Percentiles rank a stretch among this genome's conserved stretches.
Evolutionary conservation across 2,113 vertebrate genomes (phyloP).

Genomic region (Embiotoca jacksoni): DNA sequence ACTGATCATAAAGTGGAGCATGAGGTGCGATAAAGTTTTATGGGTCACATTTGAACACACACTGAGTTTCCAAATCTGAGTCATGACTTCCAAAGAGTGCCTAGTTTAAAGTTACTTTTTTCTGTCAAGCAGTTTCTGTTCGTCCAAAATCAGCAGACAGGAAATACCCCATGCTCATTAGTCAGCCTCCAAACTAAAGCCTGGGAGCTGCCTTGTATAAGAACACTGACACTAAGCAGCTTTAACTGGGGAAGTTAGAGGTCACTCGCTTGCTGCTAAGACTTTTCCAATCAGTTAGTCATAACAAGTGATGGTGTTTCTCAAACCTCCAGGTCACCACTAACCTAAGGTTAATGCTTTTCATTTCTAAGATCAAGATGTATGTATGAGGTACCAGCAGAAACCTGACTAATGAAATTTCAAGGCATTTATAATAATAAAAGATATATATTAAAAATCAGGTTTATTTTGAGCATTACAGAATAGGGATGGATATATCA

Average conservation of each 20-base stretch:
- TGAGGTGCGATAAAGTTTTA: slow-evolving; percentile 18
- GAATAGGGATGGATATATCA: no score
- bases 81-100: slow-evolving; percentile 6
- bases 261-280: slow-evolving; percentile 6
- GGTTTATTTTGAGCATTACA: no score
- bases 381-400: no score
- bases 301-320: no score
- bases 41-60: slow-evolving; percentile 12
- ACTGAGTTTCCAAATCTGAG: slow-evolving; percentile 11
- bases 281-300: not conserved
- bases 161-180: slow-evolving; percentile 17
- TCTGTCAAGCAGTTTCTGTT: slow-evolving; percentile 20
- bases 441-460: no score
- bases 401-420: no score
- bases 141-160: slow-evolving; percentile 18
- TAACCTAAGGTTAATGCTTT: no score
- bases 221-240: slow-evolving; percentile 5
- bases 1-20: not conserved
- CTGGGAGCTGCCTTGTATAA: not conserved
- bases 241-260: slow-evolving; percentile 11
- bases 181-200: slow-evolving; percentile 8
- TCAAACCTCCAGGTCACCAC: no score
- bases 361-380: no score
- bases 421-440: no score
- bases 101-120: slow-evolving; percentile 19